Conservation (phyloP, 2,113 vertebrate species). For the Columba janthina region DNA sequence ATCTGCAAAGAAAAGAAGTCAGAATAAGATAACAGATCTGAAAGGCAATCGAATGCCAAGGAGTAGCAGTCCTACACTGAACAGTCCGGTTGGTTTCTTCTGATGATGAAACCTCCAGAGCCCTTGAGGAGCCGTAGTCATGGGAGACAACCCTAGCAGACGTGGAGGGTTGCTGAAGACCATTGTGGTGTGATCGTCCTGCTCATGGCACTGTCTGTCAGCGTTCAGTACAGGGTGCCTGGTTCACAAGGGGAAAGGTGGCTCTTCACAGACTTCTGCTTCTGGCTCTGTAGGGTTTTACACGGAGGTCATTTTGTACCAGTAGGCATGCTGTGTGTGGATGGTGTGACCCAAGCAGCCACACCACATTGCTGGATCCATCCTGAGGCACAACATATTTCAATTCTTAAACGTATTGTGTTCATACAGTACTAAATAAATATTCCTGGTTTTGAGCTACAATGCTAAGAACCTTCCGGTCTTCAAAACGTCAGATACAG, state of each 20-base stretch:
- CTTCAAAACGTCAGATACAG: not conserved
- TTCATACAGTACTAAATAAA: not conserved
- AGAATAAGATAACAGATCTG: not conserved
- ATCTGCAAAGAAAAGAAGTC: not conserved
- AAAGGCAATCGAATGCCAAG: not conserved
- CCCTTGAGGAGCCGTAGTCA: not conserved
- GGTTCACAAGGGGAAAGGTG: not conserved
- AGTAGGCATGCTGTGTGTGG: not conserved
- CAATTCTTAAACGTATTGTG: not conserved
- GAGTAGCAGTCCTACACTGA: not conserved
- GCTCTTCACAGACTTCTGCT: not conserved
- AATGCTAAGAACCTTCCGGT: not conserved
- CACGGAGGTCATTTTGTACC: not conserved
- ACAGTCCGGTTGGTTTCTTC: not conserved
- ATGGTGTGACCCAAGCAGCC: not conserved
- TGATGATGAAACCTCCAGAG: not conserved
- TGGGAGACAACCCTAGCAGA: not conserved
- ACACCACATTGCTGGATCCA: not conserved
- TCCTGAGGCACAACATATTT: not conserved
- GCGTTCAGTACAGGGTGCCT: accelerated
- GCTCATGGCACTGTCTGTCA: not conserved
- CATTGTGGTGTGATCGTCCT: accelerated
- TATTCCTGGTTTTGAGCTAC: not conserved
- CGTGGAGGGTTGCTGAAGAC: not conserved
- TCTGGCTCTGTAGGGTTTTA: not conserved